Evolutionary conservation across 2,888 invertebrate species (phyloP).

Genomic region (Drosophila mayaguana): DNA sequence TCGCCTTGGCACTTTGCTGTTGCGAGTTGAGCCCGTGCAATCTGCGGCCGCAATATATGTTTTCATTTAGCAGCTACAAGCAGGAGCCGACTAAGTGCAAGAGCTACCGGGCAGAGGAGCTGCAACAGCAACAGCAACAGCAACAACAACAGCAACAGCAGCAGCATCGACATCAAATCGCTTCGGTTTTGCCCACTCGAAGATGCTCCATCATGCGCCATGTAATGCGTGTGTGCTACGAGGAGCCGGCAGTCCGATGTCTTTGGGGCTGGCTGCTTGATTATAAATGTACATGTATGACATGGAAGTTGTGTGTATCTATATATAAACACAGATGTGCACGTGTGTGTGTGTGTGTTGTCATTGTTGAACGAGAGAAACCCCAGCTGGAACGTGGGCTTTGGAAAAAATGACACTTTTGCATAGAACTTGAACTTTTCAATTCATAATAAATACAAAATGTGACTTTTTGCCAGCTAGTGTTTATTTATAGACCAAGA

Average conservation of each 20-base stretch:
- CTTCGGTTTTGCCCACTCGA: constrained; percentile 59
- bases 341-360: constrained; percentile 6
- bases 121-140: constrained; percentile 2
- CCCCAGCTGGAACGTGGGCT: constrained; percentile 39
- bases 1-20: constrained; percentile 26
- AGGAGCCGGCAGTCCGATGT: constrained; percentile 8
- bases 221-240: constrained; percentile 54
- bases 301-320: constrained; percentile 61
- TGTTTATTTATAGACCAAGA: not conserved
- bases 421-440: constrained; percentile 12
- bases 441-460: constrained; percentile 21
- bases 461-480: not conserved
- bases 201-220: constrained; percentile 76
- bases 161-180: constrained; percentile 44
- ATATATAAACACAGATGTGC: constrained; percentile 14
- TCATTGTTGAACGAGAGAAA: constrained; percentile 8
- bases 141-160: constrained; percentile 2
- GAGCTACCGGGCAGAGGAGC: constrained; percentile 60
- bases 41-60: constrained; percentile 72
- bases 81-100: constrained; percentile 47
- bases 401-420: not conserved
- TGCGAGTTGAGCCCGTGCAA: constrained; percentile 30
- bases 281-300: constrained; percentile 78
- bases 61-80: constrained; percentile 79
- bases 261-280: constrained; percentile 70